These are phyloP conservation scores for Sialia sialis DNA, from an alignment of 2,113 vertebrate species.

Conservation along the genomic window DNA sequence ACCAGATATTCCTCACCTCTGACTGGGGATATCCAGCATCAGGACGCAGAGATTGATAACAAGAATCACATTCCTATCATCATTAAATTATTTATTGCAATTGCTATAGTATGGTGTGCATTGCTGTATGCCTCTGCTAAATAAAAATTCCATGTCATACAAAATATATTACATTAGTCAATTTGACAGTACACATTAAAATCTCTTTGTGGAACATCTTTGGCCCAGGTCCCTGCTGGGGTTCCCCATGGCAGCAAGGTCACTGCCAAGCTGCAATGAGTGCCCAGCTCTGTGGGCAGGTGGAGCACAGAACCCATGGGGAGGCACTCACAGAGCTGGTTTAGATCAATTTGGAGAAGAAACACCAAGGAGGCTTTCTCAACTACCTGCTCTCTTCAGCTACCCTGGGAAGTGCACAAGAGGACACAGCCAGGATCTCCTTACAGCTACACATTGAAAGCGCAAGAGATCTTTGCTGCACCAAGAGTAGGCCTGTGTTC, in stretches of 20 bases:
- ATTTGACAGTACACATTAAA: background rate
- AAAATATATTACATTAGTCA: background rate
- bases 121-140: background rate
- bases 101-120: background rate
- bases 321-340: background rate
- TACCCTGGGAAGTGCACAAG: background rate
- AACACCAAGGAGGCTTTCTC: background rate
- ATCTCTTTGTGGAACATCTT: background rate
- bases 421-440: background rate
- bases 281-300: accelerated
- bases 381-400: background rate
- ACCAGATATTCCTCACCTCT: background rate
- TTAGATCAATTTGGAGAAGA: background rate
- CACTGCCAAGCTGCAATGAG: background rate
- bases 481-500: background rate
- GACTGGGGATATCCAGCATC: background rate
- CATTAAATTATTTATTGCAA: background rate
- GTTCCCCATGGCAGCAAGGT: background rate
- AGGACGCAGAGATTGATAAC: background rate
- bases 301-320: background rate
- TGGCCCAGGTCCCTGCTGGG: background rate
- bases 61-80: background rate
- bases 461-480: background rate
- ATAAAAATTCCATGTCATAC: background rate
- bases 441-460: background rate